Conservation (phyloP, 2,113 vertebrate species). For the Panthera leo region DNA sequence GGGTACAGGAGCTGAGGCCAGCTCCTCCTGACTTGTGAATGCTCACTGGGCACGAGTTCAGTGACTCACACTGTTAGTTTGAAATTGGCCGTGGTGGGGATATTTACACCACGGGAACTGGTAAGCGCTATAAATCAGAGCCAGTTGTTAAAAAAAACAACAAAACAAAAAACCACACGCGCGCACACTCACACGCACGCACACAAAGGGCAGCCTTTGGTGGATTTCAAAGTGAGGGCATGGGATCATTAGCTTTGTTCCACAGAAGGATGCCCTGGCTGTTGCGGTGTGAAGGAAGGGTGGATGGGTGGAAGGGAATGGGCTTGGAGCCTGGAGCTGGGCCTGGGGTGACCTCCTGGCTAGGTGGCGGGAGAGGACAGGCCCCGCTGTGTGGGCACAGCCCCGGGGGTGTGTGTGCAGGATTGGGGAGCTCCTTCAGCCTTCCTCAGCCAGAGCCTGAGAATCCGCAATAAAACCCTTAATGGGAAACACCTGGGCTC, state of each 20-base stretch:
- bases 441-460: constrained; percentile 32
- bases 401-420: neutral
- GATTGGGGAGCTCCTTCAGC: constrained; percentile 7
- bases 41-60: neutral
- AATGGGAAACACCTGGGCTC: constrained; percentile 69
- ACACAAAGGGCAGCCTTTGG: neutral
- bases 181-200: neutral
- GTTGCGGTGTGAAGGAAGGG: neutral
- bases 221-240: neutral
- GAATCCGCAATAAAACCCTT: constrained; percentile 57
- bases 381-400: neutral
- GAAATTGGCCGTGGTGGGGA: neutral
- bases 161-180: neutral
- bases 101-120: constrained; percentile 13
- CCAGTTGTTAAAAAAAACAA: neutral
- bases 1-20: accelerated
- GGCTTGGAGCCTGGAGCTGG: neutral
- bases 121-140: neutral
- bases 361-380: neutral
- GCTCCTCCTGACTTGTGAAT: neutral
- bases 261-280: neutral
- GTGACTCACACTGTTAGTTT: neutral
- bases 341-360: neutral
- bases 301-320: neutral
- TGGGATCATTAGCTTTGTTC: neutral